Evolutionary conservation across 2,113 vertebrate species (phyloP).

Genomic region (Nymphicus hollandicus): DNA sequence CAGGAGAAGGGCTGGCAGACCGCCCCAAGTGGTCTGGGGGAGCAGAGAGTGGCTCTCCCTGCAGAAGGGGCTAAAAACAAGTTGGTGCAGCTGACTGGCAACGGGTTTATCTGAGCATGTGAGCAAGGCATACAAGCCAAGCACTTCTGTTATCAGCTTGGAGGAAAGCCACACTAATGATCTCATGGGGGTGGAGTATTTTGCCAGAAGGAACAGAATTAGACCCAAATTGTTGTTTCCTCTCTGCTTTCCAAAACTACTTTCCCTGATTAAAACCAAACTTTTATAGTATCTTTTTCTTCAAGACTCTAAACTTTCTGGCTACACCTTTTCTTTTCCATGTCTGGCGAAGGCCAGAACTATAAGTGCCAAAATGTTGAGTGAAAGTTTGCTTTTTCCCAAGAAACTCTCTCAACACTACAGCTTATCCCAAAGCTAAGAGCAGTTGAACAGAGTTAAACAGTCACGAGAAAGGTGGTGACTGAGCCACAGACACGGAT

Average conservation of each 20-base stretch:
- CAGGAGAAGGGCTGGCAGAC: not conserved
- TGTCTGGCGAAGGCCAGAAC: not conserved
- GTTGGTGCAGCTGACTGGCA: not conserved
- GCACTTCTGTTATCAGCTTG: conserved; percentile 36
- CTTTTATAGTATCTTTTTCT: not conserved
- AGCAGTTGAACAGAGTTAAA: not conserved
- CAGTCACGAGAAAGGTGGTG: not conserved
- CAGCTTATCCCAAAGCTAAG: not conserved
- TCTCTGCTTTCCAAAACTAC: not conserved
- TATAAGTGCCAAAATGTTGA: conserved; percentile 4
- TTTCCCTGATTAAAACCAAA: conserved; percentile 27
- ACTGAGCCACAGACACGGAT: accelerated
- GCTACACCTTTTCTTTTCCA: conserved; percentile 22
- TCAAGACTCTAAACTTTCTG: not conserved
- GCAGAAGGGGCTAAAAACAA: not conserved
- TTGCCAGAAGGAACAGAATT: conserved; percentile 27
- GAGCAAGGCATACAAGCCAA: not conserved
- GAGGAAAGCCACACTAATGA: conserved; percentile 18
- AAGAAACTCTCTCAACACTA: not conserved
- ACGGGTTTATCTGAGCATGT: not conserved
- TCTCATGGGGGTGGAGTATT: not conserved
- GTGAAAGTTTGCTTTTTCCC: not conserved
- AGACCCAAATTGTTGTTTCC: conserved; percentile 33
- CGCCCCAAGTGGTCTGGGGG: not conserved
- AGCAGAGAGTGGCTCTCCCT: not conserved